These are phyloP conservation scores for Dryadula phaetusa DNA, from an alignment of 2,888 invertebrate species.

Conservation along the genomic window DNA sequence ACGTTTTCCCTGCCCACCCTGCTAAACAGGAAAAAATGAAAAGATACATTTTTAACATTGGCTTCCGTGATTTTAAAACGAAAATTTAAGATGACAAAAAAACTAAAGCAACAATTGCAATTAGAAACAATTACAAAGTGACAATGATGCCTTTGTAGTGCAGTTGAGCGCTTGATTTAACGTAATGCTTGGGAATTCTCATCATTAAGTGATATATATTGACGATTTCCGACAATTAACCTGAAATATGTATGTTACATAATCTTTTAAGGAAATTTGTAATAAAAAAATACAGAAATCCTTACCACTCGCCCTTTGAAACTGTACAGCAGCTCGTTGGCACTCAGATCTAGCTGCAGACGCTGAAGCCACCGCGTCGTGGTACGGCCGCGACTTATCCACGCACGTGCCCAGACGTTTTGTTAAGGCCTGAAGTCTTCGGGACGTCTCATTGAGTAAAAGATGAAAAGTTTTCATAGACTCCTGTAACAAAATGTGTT, in stretches of 20 bases:
- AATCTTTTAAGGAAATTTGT: no score
- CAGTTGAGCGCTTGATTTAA: background rate
- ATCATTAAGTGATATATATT: background rate
- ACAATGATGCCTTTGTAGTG: background rate
- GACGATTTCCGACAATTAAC: no score
- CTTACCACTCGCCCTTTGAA: constrained; percentile 94
- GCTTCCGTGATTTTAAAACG: no score
- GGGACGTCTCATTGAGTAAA: constrained; percentile 92
- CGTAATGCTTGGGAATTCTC: background rate
- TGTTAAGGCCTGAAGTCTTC: constrained; percentile 90
- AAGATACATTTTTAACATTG: no score
- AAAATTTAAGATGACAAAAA: no score
- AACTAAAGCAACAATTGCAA: background rate
- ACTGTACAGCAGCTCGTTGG: constrained; percentile 95
- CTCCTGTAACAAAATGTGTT: constrained; percentile 86
- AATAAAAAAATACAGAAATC: no score
- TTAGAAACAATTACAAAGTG: constrained; percentile 1
- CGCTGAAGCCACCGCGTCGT: constrained; percentile 92
- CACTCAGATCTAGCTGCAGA: constrained; percentile 92
- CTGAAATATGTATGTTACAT: no score
- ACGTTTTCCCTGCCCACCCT: no score
- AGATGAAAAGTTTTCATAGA: constrained; percentile 96
- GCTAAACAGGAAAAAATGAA: no score
- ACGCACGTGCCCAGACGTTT: constrained; percentile 94
- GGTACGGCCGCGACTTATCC: constrained; percentile 95